Evolutionary conservation across 2,888 invertebrate species (phyloP).

Genomic region (Sminthurinus aureus): DNA sequence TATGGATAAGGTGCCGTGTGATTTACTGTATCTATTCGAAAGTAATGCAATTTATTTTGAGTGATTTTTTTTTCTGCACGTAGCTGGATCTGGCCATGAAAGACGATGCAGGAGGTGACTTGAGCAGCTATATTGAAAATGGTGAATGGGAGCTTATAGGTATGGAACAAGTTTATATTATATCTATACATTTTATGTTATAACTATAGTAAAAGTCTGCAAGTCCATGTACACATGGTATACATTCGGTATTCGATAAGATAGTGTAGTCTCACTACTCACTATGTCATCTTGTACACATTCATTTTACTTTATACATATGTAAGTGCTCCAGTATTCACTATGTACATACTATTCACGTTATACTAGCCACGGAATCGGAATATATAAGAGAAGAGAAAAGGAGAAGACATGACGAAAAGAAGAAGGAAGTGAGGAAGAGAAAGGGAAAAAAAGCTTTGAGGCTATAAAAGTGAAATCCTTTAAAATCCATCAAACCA

Average conservation of each 20-base stretch:
- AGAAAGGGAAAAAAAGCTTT: slow-evolving; percentile 16
- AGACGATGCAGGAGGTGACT: slow-evolving; percentile 91
- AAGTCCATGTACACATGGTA: not conserved
- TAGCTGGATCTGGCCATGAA: slow-evolving; percentile 95
- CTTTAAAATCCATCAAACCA: slow-evolving; percentile 44
- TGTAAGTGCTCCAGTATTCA: no score
- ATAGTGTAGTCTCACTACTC: no score
- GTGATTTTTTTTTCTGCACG: slow-evolving; percentile 36
- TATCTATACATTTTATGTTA: no score
- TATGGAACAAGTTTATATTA: slow-evolving; percentile 64
- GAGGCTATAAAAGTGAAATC: slow-evolving; percentile 34
- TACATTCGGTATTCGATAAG: not conserved
- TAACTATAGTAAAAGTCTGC: not conserved
- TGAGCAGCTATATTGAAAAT: slow-evolving; percentile 96
- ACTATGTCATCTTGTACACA: no score
- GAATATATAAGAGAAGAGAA: no score
- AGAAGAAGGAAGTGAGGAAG: not conserved
- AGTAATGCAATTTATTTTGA: slow-evolving; percentile 44
- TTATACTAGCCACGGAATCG: no score
- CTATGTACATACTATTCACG: no score
- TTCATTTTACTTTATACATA: no score
- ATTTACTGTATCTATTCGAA: slow-evolving; percentile 35
- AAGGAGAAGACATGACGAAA: not conserved
- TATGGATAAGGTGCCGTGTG: slow-evolving; percentile 23
- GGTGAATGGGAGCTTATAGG: slow-evolving; percentile 99